A percentile compares a stretch with the other conserved stretches of the same genome.
Evolutionary conservation across 1,140 invertebrate species (phyloP).

Genomic region (Sarcophaga bullata): DNA sequence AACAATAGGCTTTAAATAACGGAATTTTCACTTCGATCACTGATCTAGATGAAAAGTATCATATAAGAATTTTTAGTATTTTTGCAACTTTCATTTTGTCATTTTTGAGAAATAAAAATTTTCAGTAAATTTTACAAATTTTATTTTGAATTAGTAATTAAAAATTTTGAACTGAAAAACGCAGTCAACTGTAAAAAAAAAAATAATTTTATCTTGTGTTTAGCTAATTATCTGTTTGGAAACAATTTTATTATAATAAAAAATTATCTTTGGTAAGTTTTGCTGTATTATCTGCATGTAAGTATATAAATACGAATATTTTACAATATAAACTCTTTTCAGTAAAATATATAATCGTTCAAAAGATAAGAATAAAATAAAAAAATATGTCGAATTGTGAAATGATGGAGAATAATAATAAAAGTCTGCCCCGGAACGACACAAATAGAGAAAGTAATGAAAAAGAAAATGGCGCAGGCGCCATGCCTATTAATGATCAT

Average conservation of each 20-base stretch:
- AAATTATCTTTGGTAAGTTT: not conserved
- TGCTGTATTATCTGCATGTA: not conserved
- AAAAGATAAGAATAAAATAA: not conserved
- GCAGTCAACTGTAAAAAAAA: not conserved
- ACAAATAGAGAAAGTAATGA: not conserved
- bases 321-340: not conserved
- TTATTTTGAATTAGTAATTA: not conserved
- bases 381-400: constrained; percentile 24
- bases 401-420: constrained; percentile 8
- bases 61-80: constrained; percentile 11
- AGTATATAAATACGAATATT: too few species aligned
- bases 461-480: constrained; percentile 64
- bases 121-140: not conserved
- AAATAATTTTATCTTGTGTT: not conserved
- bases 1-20: constrained; percentile 13
- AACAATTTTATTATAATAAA: not conserved
- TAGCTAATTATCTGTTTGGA: not conserved
- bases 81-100: constrained; percentile 7
- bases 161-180: not conserved
- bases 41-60: not conserved
- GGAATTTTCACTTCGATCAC: not conserved
- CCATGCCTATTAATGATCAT: constrained; percentile 51
- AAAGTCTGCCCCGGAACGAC: not conserved
- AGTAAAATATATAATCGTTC: not conserved
- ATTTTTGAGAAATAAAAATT: not conserved